A percentile compares a stretch with the other conserved stretches of the same genome.
phyloP scores from a whole-genome alignment of 1,140 invertebrate genomes.

The Saccostrea glomerata region DNA sequence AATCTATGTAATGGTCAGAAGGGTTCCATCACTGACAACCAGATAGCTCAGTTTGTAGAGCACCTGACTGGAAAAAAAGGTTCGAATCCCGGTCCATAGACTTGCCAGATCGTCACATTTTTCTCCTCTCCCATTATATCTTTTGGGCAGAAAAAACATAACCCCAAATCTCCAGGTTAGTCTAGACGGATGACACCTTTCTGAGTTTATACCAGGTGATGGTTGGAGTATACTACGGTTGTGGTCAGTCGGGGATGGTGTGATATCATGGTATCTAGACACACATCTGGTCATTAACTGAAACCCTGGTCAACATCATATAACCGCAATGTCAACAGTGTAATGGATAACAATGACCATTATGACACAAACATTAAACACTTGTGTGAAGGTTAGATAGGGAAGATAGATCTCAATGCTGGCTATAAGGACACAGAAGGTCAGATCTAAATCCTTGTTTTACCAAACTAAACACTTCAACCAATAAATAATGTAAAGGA shows the following conservation, averaged over 20 bases:
- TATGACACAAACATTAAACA: conserved; percentile 14
- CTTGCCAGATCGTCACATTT: too few relatives aligned
- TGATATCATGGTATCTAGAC: not conserved
- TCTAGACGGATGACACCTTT: not conserved
- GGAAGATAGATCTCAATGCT: not conserved
- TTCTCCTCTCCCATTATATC: too few relatives aligned
- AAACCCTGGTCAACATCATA: conserved; percentile 6
- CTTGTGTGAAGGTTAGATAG: not conserved
- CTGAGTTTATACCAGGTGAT: not conserved
- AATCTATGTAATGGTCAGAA: too few relatives aligned
- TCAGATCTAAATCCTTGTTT: not conserved
- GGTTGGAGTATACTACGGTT: not conserved
- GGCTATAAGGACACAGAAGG: not conserved
- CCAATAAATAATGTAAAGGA: not conserved
- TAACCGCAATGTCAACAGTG: not conserved
- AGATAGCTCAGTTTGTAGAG: too few relatives aligned
- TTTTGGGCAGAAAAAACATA: too few relatives aligned
- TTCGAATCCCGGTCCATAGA: too few relatives aligned
- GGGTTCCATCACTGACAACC: too few relatives aligned
- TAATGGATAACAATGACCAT: conserved; percentile 5
- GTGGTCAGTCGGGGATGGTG: not conserved
- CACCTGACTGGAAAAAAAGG: too few relatives aligned
- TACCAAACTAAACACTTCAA: not conserved
- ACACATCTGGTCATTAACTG: conserved; percentile 2
- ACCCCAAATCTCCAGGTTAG: too few relatives aligned